phyloP scores from a whole-genome alignment of 2,113 vertebrate species.

The Platanista minor region DNA sequence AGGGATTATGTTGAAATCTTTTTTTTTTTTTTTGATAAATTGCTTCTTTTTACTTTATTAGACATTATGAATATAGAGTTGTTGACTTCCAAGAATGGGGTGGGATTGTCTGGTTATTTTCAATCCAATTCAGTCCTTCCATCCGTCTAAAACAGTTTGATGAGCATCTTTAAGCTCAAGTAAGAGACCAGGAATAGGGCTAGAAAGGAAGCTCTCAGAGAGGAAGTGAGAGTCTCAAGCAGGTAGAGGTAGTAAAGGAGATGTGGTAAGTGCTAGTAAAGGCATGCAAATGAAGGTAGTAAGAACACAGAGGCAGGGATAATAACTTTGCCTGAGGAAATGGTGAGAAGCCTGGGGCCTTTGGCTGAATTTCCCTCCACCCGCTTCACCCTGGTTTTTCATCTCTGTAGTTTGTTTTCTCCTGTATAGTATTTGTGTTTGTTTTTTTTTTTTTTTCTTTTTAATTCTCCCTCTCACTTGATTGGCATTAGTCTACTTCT shows the following conservation, averaged over 20 bases:
- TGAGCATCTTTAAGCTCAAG: neutral
- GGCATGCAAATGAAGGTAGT: neutral
- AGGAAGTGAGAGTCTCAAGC: neutral
- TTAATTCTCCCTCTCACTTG: neutral
- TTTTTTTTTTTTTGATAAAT: neutral
- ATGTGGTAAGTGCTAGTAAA: neutral
- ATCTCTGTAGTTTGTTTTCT: neutral
- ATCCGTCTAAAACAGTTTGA: neutral
- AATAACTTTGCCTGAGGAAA: neutral
- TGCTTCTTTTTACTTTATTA: neutral
- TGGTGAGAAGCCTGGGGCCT: neutral
- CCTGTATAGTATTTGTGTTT: neutral
- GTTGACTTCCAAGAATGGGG: neutral
- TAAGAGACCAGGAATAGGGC: neutral
- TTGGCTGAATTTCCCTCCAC: neutral
- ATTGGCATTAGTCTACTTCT: neutral
- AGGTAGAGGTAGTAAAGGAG: neutral
- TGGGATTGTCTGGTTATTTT: neutral
- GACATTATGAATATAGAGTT: neutral
- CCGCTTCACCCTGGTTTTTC: neutral
- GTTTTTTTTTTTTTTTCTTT: neutral
- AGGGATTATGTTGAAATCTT: neutral
- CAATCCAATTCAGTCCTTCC: neutral
- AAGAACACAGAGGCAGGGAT: neutral
- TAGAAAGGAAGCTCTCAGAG: neutral